Evolutionary conservation across 2,113 vertebrate species (phyloP).

Genomic region (Argyrosomus japonicus): DNA sequence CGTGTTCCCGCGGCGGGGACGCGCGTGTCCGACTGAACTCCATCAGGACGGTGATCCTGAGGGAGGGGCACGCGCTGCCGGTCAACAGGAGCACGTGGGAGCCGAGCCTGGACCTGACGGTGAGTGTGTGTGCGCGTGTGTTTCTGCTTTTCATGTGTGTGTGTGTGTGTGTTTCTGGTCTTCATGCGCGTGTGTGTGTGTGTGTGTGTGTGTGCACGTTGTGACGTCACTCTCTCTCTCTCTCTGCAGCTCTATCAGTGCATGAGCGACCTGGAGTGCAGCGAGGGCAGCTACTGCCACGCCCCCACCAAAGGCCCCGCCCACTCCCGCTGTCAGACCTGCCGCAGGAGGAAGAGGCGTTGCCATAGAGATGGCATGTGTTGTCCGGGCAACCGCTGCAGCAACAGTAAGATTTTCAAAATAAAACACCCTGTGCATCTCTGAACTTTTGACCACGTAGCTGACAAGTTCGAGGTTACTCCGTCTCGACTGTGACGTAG

Average conservation of each 20-base stretch:
- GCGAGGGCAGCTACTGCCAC: slow-evolving; percentile 90
- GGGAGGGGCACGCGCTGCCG: slow-evolving; percentile 46
- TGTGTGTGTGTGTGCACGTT: background rate
- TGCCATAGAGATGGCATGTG: slow-evolving; percentile 93
- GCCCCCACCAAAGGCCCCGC: slow-evolving; percentile 83
- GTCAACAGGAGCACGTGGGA: slow-evolving; percentile 69
- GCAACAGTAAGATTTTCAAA: slow-evolving; percentile 83
- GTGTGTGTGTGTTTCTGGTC: background rate
- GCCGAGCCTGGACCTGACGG: slow-evolving; percentile 57
- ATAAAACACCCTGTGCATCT: no score
- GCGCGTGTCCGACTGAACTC: slow-evolving; percentile 69
- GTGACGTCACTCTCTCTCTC: no score
- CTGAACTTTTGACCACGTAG: no score
- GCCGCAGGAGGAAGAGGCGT: slow-evolving; percentile 89
- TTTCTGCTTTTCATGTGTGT: background rate
- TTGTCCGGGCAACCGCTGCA: slow-evolving; percentile 91
- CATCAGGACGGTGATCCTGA: slow-evolving; percentile 65
- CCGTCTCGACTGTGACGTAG: no score
- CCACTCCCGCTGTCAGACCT: slow-evolving; percentile 86
- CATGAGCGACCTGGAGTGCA: slow-evolving; percentile 92
- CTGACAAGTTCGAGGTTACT: no score
- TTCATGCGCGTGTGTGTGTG: background rate
- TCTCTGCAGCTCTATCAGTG: slow-evolving; percentile 86
- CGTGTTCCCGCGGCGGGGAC: background rate
- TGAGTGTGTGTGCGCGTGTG: slow-evolving; percentile 17